Evolutionary conservation across 2,113 vertebrate genomes (phyloP), one percentile per base, ranked within the genome.

Genomic region (Irena cyanogastra): DNA sequence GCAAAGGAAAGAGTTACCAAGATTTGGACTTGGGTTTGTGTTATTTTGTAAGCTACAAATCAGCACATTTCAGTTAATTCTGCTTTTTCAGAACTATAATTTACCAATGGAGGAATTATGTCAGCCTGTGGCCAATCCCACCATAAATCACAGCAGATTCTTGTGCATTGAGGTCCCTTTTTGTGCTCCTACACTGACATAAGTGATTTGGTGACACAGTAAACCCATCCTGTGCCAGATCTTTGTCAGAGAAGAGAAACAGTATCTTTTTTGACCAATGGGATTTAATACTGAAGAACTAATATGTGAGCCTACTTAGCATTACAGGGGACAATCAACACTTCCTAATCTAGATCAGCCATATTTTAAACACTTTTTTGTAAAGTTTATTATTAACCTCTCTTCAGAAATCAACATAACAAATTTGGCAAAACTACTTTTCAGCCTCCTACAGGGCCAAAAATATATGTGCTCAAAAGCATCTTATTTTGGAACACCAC

Each of bases 1-100:
- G n/a, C 3, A 21, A 61, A 82, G 50, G 41, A 30, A 35, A 26
- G 64, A 68, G 14, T 11, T 39, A 56, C 42, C 26, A 85, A 70
- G 10, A 18, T 39, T 8, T 8, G 9, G 17, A 21, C 39, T 92
- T 63, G 42, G 22, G 16, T 52, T 80, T 84, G 35, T 87, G 31
- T 64, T 75, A n/a, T 52, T 72, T 70, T 70, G 7, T 61, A 71
- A 78, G 50, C 35, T 78, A 47, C 35, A 27, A 85, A 74, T 95
- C 83, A 77, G 57, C 70, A 50, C 54, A n/a, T 97, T 97, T 93
- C 49, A 16, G 77, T 87, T 92, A 92, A 74, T 79, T 72, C 33
- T 91, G 53, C 72, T 87, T 81, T 93, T 83, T 82, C 76, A 72
- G 53, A 87, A 49, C 50, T 56, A 30, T 74, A 81, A 89, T 95